A percentile compares a stretch with the other conserved stretches of the same genome.
These are phyloP conservation scores for Pilophorus perplexus DNA, from an alignment of 2,888 invertebrate species.

Conservation along the genomic window DNA sequence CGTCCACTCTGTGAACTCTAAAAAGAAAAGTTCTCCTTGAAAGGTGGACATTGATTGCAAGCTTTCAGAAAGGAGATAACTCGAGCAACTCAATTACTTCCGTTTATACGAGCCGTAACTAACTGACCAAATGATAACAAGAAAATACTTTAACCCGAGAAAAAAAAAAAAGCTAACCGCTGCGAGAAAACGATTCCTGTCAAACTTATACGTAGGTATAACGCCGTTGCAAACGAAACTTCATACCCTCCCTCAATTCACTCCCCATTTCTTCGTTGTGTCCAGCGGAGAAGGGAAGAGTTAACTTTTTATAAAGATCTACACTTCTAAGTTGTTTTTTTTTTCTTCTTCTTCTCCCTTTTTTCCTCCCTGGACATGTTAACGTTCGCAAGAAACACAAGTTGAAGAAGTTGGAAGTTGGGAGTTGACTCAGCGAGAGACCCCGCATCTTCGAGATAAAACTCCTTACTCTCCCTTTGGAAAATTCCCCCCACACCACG, in stretches of 20 bases:
- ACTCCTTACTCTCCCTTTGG: no score
- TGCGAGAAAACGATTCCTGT: not conserved
- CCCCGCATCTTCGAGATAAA: no score
- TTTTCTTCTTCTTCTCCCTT: constrained; percentile 1
- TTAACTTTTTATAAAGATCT: not conserved
- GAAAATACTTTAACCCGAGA: not conserved
- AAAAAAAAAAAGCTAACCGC: no score
- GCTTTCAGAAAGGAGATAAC: no score
- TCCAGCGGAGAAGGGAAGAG: not conserved
- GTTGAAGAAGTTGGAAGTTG: constrained; percentile 2
- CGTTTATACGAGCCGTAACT: no score
- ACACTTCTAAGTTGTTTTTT: not conserved
- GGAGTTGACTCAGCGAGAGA: constrained; percentile 17
- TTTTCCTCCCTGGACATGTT: constrained; percentile 18
- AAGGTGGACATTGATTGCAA: no score
- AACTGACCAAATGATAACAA: no score
- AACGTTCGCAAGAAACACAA: constrained; percentile 23
- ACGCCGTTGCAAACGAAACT: not conserved
- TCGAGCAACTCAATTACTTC: no score
- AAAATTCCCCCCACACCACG: no score
- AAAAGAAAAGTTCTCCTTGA: no score
- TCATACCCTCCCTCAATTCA: not conserved
- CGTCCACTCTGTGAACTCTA: no score
- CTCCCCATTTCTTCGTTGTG: not conserved
- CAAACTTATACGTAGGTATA: not conserved